These are phyloP conservation scores for Entomobrya multifasciata DNA, from an alignment of 2,888 invertebrate genomes.

Conservation along the genomic window DNA sequence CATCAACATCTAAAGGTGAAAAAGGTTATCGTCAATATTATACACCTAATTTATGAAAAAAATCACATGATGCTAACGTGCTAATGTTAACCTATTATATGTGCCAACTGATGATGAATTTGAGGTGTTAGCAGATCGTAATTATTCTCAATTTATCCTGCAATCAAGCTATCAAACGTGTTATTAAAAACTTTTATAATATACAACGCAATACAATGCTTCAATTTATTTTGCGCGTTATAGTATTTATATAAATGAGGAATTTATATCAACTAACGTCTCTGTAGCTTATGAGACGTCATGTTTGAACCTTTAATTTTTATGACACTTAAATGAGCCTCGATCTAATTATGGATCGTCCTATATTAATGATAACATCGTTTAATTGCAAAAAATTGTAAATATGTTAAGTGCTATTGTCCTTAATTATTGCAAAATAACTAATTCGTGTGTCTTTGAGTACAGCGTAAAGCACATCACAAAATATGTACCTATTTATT, in stretches of 20 bases:
- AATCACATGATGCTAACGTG: conserved; percentile 8
- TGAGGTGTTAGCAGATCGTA: too few species aligned
- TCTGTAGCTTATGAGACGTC: not conserved
- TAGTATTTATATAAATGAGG: too few species aligned
- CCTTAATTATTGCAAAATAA: conserved; percentile 29
- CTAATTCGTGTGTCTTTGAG: not conserved
- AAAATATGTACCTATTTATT: not conserved
- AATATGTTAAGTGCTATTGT: conserved; percentile 12
- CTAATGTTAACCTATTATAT: too few species aligned
- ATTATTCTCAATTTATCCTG: conserved; percentile 19
- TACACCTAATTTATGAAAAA: not conserved
- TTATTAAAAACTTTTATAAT: conserved; percentile 1
- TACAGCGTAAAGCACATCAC: not conserved
- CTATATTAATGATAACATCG: not conserved
- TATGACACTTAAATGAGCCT: conserved; percentile 16
- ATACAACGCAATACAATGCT: not conserved
- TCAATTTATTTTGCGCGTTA: too few species aligned
- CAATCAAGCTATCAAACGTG: not conserved
- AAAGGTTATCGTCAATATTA: not conserved
- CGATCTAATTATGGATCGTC: conserved; percentile 29
- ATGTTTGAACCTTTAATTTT: conserved; percentile 1
- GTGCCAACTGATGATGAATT: too few species aligned
- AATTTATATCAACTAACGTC: too few species aligned
- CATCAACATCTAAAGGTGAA: conserved; percentile 18
- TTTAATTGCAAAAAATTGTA: conserved; percentile 5